Evolutionary conservation across 2,113 vertebrate species (phyloP).

Genomic region (Archilochus colubris): DNA sequence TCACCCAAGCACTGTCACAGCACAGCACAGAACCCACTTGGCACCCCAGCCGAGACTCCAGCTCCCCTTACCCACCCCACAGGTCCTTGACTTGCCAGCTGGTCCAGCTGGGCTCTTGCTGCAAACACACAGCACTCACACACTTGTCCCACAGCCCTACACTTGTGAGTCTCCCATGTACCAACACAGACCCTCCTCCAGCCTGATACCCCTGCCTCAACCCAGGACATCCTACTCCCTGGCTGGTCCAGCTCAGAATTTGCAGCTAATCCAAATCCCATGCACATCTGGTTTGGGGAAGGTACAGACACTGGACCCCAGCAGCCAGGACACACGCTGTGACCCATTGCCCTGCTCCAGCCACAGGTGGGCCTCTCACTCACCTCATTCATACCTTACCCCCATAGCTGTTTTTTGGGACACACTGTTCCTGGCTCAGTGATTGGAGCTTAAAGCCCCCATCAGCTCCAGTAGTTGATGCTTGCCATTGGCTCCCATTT

Average conservation of each 20-base stretch:
- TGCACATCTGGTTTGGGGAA: rapidly evolving
- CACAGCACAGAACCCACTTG: not conserved
- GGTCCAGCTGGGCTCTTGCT: rapidly evolving
- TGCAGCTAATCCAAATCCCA: not conserved
- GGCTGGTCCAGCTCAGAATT: not conserved
- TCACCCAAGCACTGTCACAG: rapidly evolving
- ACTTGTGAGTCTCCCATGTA: rapidly evolving
- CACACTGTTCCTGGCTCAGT: rapidly evolving
- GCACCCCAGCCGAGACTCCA: rapidly evolving
- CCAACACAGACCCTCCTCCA: rapidly evolving
- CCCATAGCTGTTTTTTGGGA: not conserved
- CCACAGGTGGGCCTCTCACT: not conserved
- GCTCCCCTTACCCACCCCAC: rapidly evolving
- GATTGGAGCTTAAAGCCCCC: not conserved
- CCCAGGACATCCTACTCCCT: rapidly evolving
- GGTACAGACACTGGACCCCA: rapidly evolving
- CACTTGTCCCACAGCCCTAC: rapidly evolving
- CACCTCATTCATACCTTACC: not conserved
- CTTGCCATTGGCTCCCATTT: not conserved
- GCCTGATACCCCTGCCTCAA: rapidly evolving
- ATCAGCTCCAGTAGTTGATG: not conserved
- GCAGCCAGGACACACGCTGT: not conserved
- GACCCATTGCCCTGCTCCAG: not conserved
- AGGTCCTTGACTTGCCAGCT: rapidly evolving
- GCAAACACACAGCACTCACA: rapidly evolving